Conservation (phyloP, 2,113 vertebrate species). For the Poicephalus meyeri region DNA sequence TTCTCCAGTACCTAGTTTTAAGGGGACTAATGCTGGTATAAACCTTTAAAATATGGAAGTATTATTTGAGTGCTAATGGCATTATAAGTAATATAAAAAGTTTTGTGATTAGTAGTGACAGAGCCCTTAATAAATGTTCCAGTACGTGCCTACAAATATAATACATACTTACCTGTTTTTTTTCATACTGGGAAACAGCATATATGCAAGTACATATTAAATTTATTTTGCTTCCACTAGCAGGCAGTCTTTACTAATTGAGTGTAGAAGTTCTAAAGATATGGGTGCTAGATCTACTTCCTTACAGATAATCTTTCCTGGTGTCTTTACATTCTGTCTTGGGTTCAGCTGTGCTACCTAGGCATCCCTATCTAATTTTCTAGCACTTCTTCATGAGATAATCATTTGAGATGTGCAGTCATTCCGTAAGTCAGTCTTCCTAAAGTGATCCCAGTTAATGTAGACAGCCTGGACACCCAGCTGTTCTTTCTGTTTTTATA, state of each 20-base stretch:
- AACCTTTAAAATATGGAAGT: not conserved
- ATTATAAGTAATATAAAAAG: not conserved
- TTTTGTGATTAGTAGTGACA: not conserved
- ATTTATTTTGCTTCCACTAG: not conserved
- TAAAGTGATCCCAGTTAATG: not conserved
- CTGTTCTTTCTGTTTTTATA: not conserved
- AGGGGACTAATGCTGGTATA: not conserved
- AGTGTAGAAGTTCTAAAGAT: not conserved
- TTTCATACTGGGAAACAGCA: not conserved
- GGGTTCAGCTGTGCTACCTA: not conserved
- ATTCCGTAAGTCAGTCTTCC: not conserved
- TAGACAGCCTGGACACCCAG: not conserved
- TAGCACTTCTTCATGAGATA: not conserved
- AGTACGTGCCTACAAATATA: not conserved
- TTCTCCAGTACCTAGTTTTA: not conserved
- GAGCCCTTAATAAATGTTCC: not conserved
- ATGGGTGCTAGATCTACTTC: not conserved
- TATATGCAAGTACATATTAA: not conserved
- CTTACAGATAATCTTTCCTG: not conserved
- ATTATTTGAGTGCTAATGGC: not conserved
- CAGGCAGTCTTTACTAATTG: not conserved
- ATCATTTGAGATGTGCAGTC: not conserved
- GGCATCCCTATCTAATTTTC: not conserved
- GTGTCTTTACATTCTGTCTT: not conserved
- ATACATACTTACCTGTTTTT: not conserved